Conservation (phyloP, 2,797 vertebrate genomes). For the Gorsachius magnificus region DNA sequence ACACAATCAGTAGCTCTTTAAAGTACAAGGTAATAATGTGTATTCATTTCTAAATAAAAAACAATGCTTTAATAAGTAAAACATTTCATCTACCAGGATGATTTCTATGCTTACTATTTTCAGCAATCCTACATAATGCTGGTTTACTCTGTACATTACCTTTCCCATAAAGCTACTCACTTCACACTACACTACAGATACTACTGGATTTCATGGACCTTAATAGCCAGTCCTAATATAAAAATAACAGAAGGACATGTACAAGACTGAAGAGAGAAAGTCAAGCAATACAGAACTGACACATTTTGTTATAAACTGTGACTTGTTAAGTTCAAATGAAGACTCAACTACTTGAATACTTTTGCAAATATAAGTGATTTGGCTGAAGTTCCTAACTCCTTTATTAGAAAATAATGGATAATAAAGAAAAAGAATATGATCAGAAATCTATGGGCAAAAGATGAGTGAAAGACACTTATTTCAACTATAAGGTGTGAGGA, state of each 20-base stretch:
- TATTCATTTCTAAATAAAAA: neutral
- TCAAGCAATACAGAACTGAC: neutral
- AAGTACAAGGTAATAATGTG: neutral
- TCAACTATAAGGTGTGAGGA: neutral
- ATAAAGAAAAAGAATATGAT: neutral
- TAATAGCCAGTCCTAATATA: neutral
- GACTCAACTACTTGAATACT: neutral
- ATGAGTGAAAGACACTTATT: neutral
- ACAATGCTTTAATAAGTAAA: neutral
- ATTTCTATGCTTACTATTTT: constrained; percentile 69
- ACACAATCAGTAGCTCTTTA: neutral
- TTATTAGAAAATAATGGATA: neutral
- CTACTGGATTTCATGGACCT: constrained; percentile 64
- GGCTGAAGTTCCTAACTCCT: neutral
- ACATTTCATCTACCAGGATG: constrained; percentile 74
- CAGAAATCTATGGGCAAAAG: neutral
- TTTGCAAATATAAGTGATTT: neutral
- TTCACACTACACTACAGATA: constrained; percentile 63
- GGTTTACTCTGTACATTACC: constrained; percentile 63
- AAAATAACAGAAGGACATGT: neutral
- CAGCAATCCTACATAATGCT: constrained; percentile 46
- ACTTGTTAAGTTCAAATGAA: neutral
- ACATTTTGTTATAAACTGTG: neutral
- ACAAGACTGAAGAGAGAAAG: neutral
- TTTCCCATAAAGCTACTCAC: constrained; percentile 66